These are phyloP conservation scores for Nyctibius grandis DNA, from an alignment of 2,797 vertebrate genomes.

Conservation along the genomic window DNA sequence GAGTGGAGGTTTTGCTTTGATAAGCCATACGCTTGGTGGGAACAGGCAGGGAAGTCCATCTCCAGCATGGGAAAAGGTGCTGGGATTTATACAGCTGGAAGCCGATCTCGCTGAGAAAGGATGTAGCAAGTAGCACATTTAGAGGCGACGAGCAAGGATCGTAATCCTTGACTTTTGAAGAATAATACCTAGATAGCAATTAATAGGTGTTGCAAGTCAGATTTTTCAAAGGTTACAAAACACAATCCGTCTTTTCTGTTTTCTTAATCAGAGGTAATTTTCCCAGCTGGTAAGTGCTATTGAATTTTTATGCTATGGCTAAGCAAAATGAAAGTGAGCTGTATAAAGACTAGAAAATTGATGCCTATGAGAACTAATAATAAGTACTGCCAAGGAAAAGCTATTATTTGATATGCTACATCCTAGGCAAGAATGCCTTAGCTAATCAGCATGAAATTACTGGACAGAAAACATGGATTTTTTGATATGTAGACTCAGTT, in stretches of 20 bases:
- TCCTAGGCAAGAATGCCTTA: not conserved
- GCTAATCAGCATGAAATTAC: slow-evolving; percentile 14
- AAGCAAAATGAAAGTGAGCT: slow-evolving; percentile 36
- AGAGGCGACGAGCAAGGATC: not conserved
- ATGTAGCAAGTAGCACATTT: not conserved
- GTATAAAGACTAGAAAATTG: slow-evolving; percentile 25
- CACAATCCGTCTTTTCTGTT: not conserved
- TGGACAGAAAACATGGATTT: not conserved
- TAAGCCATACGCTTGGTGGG: not conserved
- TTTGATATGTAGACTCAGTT: not conserved
- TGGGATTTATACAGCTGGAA: not conserved
- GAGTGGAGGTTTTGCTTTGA: not conserved
- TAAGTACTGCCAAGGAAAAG: not conserved
- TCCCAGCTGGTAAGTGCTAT: slow-evolving; percentile 27
- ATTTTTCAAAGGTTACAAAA: slow-evolving; percentile 35
- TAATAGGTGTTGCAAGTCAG: not conserved
- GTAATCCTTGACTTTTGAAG: slow-evolving; percentile 2
- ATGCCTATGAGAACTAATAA: slow-evolving; percentile 25
- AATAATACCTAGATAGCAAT: not conserved
- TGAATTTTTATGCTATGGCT: slow-evolving; percentile 30
- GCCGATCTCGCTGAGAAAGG: not conserved
- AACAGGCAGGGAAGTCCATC: not conserved
- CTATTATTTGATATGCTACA: not conserved
- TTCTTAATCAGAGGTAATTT: slow-evolving; percentile 32
- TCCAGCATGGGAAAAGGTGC: not conserved